Base-by-base conservation (phyloP, 2,888 invertebrate genomes). In the Erebia aethiops region DNA sequence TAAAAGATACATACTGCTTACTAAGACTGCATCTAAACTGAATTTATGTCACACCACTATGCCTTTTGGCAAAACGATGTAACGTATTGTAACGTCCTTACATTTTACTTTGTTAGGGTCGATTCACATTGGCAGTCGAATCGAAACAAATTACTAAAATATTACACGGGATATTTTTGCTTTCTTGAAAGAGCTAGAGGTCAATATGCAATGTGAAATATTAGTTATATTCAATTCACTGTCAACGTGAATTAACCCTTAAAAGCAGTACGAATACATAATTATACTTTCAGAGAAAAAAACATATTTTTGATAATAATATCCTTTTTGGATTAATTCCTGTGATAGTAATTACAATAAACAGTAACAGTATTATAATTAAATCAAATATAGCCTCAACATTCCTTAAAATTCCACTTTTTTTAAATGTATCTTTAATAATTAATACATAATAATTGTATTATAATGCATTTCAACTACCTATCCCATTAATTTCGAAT, bases 251-350 rank as follows among this genome's bases (percentile, higher is more conserved):
- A 35, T 35, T 5, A 35, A 35, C 7, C 35, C 35, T 35, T 35
- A 60, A 9, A 46, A 13, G 46, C 13, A 46, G 46, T 46, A 0
- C 13, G 46, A 46, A 46, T 11, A 46, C 46, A n/a, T 51, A 9
- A 1, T 1, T 2, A 1, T 52, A 16, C 54, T 57, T 13, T 57
- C 56, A 57, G 56, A 57, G 11, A 18, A 56, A 46, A n/a, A 26
- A 49, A 57, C 9, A 67, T 67, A 67, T 67, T 67, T 67, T 67
- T 67, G 67, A 67, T 67, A 66, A 16, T 16, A 49, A 67, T 49
- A 21, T 57, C 51, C 16, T 80, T 80, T 81, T 80, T 80, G 76
- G 76, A 75, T 71, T 74, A 63, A 78, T 78, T 80, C 79, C 78
- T 71, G 74, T 74, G 74, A 73, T 73, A 74, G 71, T 75, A 75